These are phyloP conservation scores for Batillaria attramentaria DNA, from an alignment of 1,140 invertebrate genomes.

Conservation along the genomic window DNA sequence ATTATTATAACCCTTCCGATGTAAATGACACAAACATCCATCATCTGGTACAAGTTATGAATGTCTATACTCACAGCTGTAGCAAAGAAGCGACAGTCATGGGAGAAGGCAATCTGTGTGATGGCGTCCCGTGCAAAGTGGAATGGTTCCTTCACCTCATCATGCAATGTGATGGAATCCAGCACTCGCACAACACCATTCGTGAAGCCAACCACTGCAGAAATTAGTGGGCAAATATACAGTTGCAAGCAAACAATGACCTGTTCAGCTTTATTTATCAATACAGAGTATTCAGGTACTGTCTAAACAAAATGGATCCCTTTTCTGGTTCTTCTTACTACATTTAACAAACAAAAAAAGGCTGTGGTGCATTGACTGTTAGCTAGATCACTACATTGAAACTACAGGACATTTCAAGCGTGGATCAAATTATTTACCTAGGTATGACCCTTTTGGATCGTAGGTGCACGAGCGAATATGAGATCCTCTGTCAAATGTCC, in stretches of 20 bases:
- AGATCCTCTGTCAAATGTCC: conserved; percentile 61
- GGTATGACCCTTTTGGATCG: conserved; percentile 66
- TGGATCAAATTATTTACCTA: conserved; percentile 53
- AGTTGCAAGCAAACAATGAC: no score
- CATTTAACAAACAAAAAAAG: no score
- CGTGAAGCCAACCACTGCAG: conserved; percentile 71
- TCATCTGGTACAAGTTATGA: neutral
- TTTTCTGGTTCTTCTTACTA: no score
- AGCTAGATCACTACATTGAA: no score
- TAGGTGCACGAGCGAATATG: conserved; percentile 64
- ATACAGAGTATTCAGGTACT: neutral
- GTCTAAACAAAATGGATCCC: neutral
- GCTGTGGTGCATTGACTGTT: no score
- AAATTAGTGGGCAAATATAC: no score
- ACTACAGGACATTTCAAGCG: no score
- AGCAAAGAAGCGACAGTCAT: conserved; percentile 68
- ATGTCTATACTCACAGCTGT: conserved; percentile 65
- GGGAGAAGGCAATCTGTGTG: conserved; percentile 70
- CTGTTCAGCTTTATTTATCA: neutral
- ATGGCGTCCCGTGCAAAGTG: conserved; percentile 67
- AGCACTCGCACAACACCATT: conserved; percentile 68
- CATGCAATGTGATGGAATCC: conserved; percentile 67
- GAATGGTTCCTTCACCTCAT: conserved; percentile 65
- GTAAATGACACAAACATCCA: no score
- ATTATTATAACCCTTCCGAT: no score